Evolutionary conservation across 2,113 vertebrate species (phyloP).

Genomic region (Python bivittatus): DNA sequence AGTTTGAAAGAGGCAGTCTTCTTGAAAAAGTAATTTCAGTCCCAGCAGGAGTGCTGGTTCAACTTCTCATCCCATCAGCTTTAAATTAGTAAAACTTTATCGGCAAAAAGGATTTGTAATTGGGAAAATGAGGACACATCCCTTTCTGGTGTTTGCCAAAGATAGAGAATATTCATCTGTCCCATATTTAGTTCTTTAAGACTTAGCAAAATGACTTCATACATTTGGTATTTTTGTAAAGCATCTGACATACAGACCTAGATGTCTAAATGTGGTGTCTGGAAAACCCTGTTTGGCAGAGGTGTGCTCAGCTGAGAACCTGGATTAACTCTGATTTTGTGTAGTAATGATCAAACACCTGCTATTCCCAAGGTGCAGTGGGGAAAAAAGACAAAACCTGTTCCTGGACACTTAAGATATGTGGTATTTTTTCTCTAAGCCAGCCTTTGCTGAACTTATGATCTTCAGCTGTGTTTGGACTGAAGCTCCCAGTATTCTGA

Average conservation of each 20-base stretch:
- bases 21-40: conserved; percentile 33
- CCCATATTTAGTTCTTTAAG: neutral
- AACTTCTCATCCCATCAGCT: conserved; percentile 21
- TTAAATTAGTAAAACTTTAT: conserved; percentile 37
- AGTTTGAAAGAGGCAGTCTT: conserved; percentile 24
- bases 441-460: neutral
- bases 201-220: neutral
- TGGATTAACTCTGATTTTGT: neutral
- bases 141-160: neutral
- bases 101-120: neutral
- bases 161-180: neutral
- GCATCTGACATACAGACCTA: neutral
- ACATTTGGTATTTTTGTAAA: neutral
- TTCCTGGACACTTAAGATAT: neutral
- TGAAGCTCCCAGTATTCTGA: neutral
- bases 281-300: neutral
- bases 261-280: neutral
- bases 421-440: neutral
- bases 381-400: neutral
- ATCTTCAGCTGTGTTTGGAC: neutral
- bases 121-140: neutral
- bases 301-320: neutral
- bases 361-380: neutral
- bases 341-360: neutral
- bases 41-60: conserved; percentile 19